These are phyloP conservation scores for Pseudocheirus occidentalis DNA, from an alignment of 2,797 vertebrate genomes.

Conservation along the genomic window DNA sequence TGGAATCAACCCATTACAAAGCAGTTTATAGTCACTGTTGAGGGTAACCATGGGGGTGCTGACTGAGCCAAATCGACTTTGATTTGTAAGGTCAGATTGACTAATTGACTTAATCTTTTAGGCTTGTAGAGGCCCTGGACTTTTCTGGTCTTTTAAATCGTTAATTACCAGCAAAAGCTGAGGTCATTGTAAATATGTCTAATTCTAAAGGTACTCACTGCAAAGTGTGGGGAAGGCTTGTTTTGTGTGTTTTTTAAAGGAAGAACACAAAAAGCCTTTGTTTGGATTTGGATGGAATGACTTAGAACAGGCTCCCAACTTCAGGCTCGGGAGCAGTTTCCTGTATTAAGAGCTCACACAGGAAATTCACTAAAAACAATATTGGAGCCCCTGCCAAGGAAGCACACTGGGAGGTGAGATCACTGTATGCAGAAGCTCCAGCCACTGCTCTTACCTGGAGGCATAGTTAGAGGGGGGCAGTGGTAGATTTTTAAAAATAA, in stretches of 20 bases:
- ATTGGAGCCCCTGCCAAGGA: slow-evolving; percentile 67
- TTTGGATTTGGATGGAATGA: slow-evolving; percentile 68
- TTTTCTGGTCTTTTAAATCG: slow-evolving; percentile 56
- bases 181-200: slow-evolving; percentile 69
- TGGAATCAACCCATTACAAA: slow-evolving; percentile 34
- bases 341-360: slow-evolving; percentile 68
- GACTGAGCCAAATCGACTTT: slow-evolving; percentile 23
- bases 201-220: slow-evolving; percentile 73
- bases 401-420: slow-evolving; percentile 67
- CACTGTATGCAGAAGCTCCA: slow-evolving; percentile 60
- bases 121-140: neutral
- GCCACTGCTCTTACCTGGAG: slow-evolving; percentile 34
- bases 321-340: slow-evolving; percentile 70
- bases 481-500: slow-evolving; percentile 24
- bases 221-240: slow-evolving; percentile 46
- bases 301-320: slow-evolving; percentile 62
- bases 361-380: slow-evolving; percentile 74
- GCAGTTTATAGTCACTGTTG: slow-evolving; percentile 36
- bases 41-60: neutral
- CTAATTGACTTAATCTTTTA: slow-evolving; percentile 53
- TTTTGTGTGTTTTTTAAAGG: slow-evolving; percentile 24
- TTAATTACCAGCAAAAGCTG: slow-evolving; percentile 70
- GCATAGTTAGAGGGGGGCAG: neutral
- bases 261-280: slow-evolving; percentile 73
- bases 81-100: slow-evolving; percentile 57